These are phyloP conservation scores for Hedychridium roseum DNA, from an alignment of 2,888 invertebrate species.

Conservation along the genomic window DNA sequence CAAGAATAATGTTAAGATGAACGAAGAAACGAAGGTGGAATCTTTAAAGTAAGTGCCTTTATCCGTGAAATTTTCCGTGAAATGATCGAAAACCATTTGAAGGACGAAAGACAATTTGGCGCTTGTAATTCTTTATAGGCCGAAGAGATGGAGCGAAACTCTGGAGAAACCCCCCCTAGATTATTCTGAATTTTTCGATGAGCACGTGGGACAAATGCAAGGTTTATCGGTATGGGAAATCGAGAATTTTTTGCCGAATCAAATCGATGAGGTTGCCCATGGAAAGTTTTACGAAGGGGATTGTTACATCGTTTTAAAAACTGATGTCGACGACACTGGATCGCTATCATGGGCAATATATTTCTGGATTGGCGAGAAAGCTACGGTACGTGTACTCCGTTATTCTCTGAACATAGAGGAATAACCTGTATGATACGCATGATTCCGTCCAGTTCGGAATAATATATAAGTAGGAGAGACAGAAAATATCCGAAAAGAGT, in stretches of 20 bases:
- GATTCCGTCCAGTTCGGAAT: too few species aligned
- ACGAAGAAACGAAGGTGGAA: constrained; percentile 74
- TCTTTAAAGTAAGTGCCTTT: constrained; percentile 72
- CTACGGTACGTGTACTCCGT: constrained; percentile 78
- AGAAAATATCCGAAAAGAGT: too few species aligned
- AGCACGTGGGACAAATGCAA: constrained; percentile 91
- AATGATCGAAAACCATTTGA: constrained; percentile 1
- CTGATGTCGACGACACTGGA: constrained; percentile 82
- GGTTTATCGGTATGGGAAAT: constrained; percentile 98
- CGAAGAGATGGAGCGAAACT: constrained; percentile 96
- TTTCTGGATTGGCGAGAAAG: constrained; percentile 98
- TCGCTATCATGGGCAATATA: constrained; percentile 94
- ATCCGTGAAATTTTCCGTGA: background rate
- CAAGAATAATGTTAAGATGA: constrained; percentile 76
- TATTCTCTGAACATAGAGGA: too few species aligned
- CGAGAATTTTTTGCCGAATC: constrained; percentile 97
- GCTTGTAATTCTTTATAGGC: constrained; percentile 66
- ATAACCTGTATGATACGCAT: too few species aligned
- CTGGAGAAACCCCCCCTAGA: constrained; percentile 94
- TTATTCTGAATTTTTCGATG: constrained; percentile 97
- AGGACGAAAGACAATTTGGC: background rate
- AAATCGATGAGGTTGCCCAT: constrained; percentile 90
- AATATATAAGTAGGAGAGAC: too few species aligned
- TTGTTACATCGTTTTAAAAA: constrained; percentile 96
- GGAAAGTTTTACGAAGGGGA: constrained; percentile 99